These are phyloP conservation scores for Argopecten irradians DNA, from an alignment of 1,140 invertebrate species.

Conservation along the genomic window DNA sequence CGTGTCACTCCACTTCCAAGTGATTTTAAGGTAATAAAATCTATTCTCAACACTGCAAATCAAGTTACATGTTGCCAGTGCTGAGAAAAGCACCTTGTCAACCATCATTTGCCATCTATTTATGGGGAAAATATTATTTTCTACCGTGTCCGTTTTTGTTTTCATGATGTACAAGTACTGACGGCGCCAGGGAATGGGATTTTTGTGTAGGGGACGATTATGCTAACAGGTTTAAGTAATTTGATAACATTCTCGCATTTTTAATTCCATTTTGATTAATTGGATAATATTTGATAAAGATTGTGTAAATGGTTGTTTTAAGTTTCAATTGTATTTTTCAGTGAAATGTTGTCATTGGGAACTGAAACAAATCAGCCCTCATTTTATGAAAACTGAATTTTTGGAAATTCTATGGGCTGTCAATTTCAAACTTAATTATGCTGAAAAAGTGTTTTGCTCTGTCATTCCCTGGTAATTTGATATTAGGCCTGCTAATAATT, in stretches of 20 bases:
- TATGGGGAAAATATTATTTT: not conserved
- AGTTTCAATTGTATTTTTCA: not conserved
- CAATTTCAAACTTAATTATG: not conserved
- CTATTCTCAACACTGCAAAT: conserved; percentile 17
- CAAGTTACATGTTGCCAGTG: conserved; percentile 14
- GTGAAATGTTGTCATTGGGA: not conserved
- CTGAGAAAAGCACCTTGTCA: not conserved
- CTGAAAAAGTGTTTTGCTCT: not conserved
- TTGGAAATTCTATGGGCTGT: not conserved
- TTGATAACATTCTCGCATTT: not conserved
- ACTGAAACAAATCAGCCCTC: not conserved
- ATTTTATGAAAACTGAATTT: not conserved
- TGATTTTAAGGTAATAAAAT: conserved; percentile 23
- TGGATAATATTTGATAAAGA: not conserved
- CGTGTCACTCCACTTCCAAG: not conserved
- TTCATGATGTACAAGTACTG: not conserved
- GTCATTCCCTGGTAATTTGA: no score
- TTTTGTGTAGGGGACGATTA: not conserved
- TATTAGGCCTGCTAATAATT: no score
- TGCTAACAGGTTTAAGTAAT: not conserved
- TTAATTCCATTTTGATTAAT: not conserved
- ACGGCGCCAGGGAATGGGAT: not conserved
- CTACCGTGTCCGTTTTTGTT: not conserved
- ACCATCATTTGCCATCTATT: not conserved
- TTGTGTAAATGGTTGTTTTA: not conserved